These are phyloP conservation scores for Synergus gifuensis DNA, from an alignment of 2,888 invertebrate genomes.

Conservation along the genomic window DNA sequence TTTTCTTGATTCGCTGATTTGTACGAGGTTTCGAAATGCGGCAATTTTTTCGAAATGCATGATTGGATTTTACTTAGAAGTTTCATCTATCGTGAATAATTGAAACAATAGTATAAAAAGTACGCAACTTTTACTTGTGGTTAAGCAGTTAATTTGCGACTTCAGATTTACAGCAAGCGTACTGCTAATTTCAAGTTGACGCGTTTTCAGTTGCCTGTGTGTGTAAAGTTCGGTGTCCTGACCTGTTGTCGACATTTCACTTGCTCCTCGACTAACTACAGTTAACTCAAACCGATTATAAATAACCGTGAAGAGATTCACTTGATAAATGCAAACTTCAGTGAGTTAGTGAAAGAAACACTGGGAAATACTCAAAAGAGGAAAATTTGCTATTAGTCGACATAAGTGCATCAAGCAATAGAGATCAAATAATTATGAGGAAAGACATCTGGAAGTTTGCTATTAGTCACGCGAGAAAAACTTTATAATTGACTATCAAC, in stretches of 20 bases:
- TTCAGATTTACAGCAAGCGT: conserved; percentile 9
- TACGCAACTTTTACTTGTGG: neutral
- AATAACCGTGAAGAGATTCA: conserved; percentile 27
- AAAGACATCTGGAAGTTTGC: neutral
- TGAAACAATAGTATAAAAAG: neutral
- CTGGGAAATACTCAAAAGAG: neutral
- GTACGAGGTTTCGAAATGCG: neutral
- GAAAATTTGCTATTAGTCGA: neutral
- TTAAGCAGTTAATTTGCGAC: neutral
- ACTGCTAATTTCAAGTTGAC: conserved; percentile 33
- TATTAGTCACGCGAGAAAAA: neutral
- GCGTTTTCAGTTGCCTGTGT: conserved; percentile 15
- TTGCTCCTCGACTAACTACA: conserved; percentile 16
- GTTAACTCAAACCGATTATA: conserved; percentile 35
- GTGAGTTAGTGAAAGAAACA: neutral
- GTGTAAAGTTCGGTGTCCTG: conserved; percentile 27
- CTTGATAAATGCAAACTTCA: conserved; percentile 15
- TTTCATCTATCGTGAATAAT: neutral
- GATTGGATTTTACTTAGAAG: neutral
- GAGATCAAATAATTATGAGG: neutral
- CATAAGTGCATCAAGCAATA: neutral
- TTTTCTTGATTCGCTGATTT: neutral
- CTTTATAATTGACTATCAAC: neutral
- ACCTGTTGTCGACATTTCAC: conserved; percentile 22
- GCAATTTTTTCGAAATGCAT: too few relatives aligned